Percentiles rank a stretch among this genome's conserved stretches.
phyloP scores from a whole-genome alignment of 2,113 vertebrate genomes.

The Megaceryle torquata region DNA sequence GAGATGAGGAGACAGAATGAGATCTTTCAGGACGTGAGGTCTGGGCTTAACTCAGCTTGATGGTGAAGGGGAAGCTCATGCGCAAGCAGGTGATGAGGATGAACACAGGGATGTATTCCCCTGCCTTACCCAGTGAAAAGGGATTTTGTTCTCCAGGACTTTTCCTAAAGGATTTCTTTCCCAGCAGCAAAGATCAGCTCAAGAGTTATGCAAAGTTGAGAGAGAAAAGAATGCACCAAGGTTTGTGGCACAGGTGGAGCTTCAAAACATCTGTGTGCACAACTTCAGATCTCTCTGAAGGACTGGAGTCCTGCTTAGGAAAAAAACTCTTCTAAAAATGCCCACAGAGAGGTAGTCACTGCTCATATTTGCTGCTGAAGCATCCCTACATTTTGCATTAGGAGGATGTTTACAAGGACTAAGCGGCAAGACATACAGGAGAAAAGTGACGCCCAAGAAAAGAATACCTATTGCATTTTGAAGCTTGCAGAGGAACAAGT shows the following conservation, averaged over 20 bases:
- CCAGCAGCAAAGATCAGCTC: neutral
- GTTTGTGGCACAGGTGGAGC: constrained; percentile 31
- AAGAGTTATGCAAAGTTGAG: neutral
- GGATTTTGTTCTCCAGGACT: neutral
- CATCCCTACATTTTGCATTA: constrained; percentile 32
- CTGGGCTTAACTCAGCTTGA: neutral
- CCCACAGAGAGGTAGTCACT: constrained; percentile 10
- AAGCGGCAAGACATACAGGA: neutral
- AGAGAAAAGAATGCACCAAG: constrained; percentile 30
- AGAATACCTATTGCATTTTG: constrained; percentile 42
- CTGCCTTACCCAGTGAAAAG: neutral
- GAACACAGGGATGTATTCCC: neutral
- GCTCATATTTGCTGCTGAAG: constrained; percentile 29
- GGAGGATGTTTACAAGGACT: constrained; percentile 56
- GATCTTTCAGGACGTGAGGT: rapidly evolving
- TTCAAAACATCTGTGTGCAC: neutral
- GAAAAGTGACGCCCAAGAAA: constrained; percentile 58
- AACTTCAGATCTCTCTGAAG: constrained; percentile 33
- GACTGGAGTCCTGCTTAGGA: neutral
- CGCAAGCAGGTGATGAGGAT: neutral
- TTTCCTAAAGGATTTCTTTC: neutral
- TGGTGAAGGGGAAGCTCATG: neutral
- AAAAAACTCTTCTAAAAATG: constrained; percentile 48
- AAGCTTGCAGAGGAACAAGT: constrained; percentile 48
- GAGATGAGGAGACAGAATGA: neutral